Evolutionary conservation across 1,140 invertebrate genomes (phyloP).

Genomic region (Trichonephila inaurata): DNA sequence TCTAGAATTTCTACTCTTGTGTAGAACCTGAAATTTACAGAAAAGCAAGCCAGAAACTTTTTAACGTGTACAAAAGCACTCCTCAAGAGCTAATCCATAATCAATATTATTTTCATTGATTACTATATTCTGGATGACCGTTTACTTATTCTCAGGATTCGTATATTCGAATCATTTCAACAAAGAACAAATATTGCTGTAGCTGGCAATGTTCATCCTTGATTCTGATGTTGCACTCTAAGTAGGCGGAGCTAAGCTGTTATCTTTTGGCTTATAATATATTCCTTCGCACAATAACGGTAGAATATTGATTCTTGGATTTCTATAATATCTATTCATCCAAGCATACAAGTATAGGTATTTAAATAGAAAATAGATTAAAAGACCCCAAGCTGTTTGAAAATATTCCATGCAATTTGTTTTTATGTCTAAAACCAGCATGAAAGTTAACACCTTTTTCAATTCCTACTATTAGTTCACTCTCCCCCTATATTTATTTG

Average conservation of each 20-base stretch:
- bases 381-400: too few species aligned
- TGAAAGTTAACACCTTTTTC: too few species aligned
- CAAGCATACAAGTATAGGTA: too few species aligned
- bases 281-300: not conserved
- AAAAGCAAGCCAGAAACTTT: not conserved
- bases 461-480: too few species aligned
- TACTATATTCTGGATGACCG: not conserved
- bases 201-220: not conserved
- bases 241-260: not conserved
- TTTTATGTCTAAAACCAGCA: too few species aligned
- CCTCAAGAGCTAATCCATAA: not conserved
- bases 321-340: not conserved
- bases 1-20: too few species aligned
- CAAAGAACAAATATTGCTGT: slow-evolving; percentile 12
- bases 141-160: not conserved
- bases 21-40: not conserved
- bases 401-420: too few species aligned
- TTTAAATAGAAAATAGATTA: too few species aligned
- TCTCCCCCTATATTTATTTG: too few species aligned
- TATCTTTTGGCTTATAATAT: not conserved
- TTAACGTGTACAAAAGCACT: not conserved
- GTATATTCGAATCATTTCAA: not conserved
- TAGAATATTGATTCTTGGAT: not conserved
- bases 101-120: not conserved
- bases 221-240: not conserved